Evolutionary conservation across 1,140 invertebrate genomes (phyloP).

Genomic region (Caligus rogercresseyi): DNA sequence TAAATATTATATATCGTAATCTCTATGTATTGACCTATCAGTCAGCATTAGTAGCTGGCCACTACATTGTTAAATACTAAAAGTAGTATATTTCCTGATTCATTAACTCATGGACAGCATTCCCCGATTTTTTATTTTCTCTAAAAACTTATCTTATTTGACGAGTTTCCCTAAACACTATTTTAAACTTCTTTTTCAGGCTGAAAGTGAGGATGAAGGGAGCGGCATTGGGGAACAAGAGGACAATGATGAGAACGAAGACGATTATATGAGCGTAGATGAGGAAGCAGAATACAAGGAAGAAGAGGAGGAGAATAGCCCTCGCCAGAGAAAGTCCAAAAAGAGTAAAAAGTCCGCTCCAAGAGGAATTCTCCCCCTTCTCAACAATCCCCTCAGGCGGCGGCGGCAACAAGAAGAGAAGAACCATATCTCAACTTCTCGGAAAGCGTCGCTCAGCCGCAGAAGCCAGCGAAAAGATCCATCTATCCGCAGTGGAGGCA

Average conservation of each 20-base stretch:
- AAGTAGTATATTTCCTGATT: too few relatives aligned
- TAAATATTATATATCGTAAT: too few relatives aligned
- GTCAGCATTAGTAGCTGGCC: too few relatives aligned
- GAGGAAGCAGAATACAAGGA: constrained; percentile 18
- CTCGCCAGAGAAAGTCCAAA: constrained; percentile 20
- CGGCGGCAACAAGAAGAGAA: constrained; percentile 16
- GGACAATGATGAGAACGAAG: constrained; percentile 13
- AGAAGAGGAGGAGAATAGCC: constrained; percentile 21
- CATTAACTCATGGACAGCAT: too few relatives aligned
- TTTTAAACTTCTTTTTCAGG: too few relatives aligned
- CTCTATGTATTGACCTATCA: too few relatives aligned
- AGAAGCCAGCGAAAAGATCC: constrained; percentile 29
- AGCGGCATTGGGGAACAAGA: constrained; percentile 23
- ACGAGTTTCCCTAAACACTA: too few relatives aligned
- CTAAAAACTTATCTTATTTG: too few relatives aligned
- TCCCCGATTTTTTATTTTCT: background rate
- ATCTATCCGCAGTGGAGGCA: constrained; percentile 30
- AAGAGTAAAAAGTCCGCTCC: constrained; percentile 21
- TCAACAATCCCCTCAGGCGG: background rate
- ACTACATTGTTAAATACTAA: too few relatives aligned
- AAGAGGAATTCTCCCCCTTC: background rate
- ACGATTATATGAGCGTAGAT: constrained; percentile 15
- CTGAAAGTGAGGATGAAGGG: too few relatives aligned
- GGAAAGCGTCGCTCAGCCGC: constrained; percentile 28
- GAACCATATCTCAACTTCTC: constrained; percentile 16